These are phyloP conservation scores for Chinchilla lanigera DNA, from an alignment of 2,113 vertebrate species.

Conservation along the genomic window DNA sequence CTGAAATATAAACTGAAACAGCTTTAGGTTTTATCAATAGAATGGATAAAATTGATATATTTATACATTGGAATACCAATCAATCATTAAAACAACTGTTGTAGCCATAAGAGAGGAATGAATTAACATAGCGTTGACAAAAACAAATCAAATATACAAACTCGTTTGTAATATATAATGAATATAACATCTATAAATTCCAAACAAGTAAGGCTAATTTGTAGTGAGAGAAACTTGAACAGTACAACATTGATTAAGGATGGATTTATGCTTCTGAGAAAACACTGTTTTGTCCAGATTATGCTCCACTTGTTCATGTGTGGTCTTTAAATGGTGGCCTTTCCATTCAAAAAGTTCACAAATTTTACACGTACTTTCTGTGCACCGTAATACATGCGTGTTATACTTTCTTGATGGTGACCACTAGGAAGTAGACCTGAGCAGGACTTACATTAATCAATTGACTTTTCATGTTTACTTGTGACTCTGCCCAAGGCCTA, in stretches of 20 bases:
- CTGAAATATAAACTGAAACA: not conserved
- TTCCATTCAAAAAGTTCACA: not conserved
- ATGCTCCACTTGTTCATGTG: not conserved
- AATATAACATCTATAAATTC: not conserved
- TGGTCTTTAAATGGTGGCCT: not conserved
- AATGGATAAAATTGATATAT: not conserved
- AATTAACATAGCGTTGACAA: not conserved
- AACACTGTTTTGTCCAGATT: not conserved
- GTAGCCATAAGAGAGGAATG: not conserved
- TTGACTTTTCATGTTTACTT: too few species aligned
- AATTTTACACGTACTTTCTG: not conserved
- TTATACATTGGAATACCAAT: not conserved
- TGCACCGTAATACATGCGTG: not conserved
- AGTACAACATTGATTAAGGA: rapidly evolving
- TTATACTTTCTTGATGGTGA: too few species aligned
- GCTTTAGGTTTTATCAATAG: not conserved
- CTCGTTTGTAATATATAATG: not conserved
- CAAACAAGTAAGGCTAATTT: not conserved
- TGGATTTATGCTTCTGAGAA: not conserved
- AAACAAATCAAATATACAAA: not conserved
- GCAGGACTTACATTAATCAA: too few species aligned
- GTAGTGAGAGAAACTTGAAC: not conserved
- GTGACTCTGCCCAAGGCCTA: too few species aligned
- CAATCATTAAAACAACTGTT: not conserved
- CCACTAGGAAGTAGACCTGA: too few species aligned